These are phyloP conservation scores for Aphidoletes aphidimyza DNA, from an alignment of 2,888 invertebrate genomes.

Conservation along the genomic window DNA sequence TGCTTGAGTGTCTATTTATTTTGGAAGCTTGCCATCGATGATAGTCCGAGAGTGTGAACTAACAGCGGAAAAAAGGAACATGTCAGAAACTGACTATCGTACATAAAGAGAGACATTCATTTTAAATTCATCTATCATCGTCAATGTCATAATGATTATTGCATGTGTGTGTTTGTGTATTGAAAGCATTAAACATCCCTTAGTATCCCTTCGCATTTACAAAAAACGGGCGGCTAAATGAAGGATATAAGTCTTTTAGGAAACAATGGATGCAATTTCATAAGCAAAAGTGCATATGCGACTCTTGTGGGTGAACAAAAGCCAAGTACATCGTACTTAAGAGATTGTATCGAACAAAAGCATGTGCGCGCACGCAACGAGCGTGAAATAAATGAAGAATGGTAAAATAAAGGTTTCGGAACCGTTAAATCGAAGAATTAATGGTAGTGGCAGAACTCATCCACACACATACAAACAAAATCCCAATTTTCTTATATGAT, in stretches of 20 bases:
- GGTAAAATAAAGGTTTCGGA: neutral
- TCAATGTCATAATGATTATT: slow-evolving; percentile 6
- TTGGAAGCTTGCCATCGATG: neutral
- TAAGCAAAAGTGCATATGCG: neutral
- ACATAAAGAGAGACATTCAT: too few species aligned
- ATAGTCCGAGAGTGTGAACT: neutral
- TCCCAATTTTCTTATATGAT: neutral
- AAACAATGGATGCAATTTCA: neutral
- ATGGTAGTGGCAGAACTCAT: neutral
- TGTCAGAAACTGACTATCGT: neutral
- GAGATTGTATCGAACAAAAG: too few species aligned
- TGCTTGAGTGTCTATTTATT: neutral
- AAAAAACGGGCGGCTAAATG: neutral
- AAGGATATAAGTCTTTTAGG: neutral
- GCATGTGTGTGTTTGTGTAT: neutral
- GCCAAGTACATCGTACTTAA: neutral
- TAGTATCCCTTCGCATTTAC: neutral
- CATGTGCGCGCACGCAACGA: neutral
- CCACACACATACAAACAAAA: neutral
- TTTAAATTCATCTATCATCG: slow-evolving; percentile 22
- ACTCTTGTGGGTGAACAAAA: neutral
- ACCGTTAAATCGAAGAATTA: slow-evolving; percentile 19
- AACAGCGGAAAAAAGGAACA: neutral
- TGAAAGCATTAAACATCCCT: neutral
- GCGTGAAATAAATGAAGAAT: neutral